Evolutionary conservation across 1,140 invertebrate genomes (phyloP).

Genomic region (Dysdera silvatica): DNA sequence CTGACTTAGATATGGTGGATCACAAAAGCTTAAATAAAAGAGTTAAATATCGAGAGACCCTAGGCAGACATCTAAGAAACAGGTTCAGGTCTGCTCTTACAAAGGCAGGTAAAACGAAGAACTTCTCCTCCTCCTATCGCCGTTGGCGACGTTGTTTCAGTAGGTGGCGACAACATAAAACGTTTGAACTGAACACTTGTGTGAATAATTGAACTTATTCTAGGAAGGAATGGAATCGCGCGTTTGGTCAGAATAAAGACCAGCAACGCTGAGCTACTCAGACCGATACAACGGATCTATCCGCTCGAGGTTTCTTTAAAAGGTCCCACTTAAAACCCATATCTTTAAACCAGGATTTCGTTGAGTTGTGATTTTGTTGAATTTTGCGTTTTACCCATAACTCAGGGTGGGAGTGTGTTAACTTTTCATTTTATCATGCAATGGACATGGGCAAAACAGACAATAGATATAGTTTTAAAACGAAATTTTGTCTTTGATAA

Average conservation of each 20-base stretch:
- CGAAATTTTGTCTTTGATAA: too few species aligned
- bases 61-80: not conserved
- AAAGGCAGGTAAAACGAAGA: not conserved
- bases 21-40: not conserved
- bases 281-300: not conserved
- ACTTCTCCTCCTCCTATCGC: not conserved
- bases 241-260: slow-evolving; percentile 1
- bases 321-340: too few species aligned
- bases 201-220: not conserved
- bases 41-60: not conserved
- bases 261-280: not conserved
- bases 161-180: not conserved
- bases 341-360: too few species aligned
- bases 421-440: too few species aligned
- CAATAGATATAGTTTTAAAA: too few species aligned
- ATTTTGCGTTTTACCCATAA: too few species aligned
- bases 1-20: not conserved
- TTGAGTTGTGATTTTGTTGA: too few species aligned
- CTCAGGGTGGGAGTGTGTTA: too few species aligned
- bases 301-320: not conserved
- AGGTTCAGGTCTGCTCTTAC: not conserved
- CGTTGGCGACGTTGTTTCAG: not conserved
- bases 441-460: too few species aligned
- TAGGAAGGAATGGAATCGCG: not conserved
- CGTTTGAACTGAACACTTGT: not conserved